Evolutionary conservation across 2,888 invertebrate genomes (phyloP).

Genomic region (Oithona nana): DNA sequence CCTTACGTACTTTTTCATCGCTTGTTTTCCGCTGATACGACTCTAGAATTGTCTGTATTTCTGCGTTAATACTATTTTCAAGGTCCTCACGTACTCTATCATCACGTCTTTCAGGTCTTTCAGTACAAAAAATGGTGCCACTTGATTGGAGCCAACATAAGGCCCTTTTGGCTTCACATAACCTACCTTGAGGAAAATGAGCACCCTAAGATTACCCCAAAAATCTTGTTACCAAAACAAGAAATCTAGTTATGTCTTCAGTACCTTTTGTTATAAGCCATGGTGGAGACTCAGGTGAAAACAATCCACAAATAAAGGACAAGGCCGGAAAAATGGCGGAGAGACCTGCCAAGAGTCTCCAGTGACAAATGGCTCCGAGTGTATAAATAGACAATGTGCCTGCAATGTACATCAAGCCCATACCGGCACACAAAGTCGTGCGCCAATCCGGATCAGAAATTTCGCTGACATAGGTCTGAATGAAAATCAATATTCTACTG

Average conservation of each 20-base stretch:
- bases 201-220: too few relatives aligned
- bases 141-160: not conserved
- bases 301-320: not conserved
- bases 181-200: too few relatives aligned
- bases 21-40: too few relatives aligned
- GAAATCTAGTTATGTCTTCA: not conserved
- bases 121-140: not conserved
- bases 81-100: too few relatives aligned
- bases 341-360: not conserved
- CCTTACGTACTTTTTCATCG: too few relatives aligned
- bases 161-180: too few relatives aligned
- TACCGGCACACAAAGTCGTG: slow-evolving; percentile 12
- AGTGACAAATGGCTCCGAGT: slow-evolving; percentile 4
- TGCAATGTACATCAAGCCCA: not conserved
- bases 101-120: too few relatives aligned
- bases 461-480: slow-evolving; percentile 13
- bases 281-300: slow-evolving; percentile 1
- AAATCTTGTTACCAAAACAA: not conserved
- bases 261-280: slow-evolving; percentile 6
- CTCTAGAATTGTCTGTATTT: too few relatives aligned
- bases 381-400: not conserved
- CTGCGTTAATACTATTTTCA: too few relatives aligned
- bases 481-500: not conserved
- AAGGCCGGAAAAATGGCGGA: not conserved
- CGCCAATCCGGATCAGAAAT: not conserved